Evolutionary conservation across 2,888 invertebrate genomes (phyloP), one percentile per base, ranked within the genome.

Genomic region (Gryllus longicercus): DNA sequence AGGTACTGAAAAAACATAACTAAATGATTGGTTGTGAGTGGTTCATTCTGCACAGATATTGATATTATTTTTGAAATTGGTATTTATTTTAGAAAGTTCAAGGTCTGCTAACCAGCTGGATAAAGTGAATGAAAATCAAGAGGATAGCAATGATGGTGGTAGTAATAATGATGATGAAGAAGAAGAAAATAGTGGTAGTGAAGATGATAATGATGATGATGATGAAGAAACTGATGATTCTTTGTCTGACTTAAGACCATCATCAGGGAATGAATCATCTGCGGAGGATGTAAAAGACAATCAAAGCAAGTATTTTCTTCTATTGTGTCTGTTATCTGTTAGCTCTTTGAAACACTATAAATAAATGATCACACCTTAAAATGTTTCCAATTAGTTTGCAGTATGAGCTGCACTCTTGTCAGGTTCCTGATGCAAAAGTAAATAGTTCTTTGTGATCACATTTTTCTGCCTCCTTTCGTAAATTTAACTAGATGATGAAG

Each of bases 231-330:
- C 86, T 82, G 87, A 88, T 84, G 84, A 87, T 63, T 63, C 63
- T 85, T 86, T 89, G 16, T 87, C 88, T 18, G 91, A 90, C 85
- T 85, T 90, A n/a, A 89, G 87, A 63, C 38, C 38, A 8, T 38
- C 38, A 38, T 38, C 38, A 38, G 38, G 38, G 82, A 88, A 88
- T 51, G 88, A 49, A 51, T 23, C 50, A 16, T 83, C 80, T 79
- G 79, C 78, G 77, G 78, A 74, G 38, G 79, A 82, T 77, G 79
- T 50, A 38, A 78, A n/a, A 75, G 82, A 80, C 80, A 74, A 75
- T 21, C 81, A 82, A 75, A 81, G 81, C 82, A 80, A 83, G 83
- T 81, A 83, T 11, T 79, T 82, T 78, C 84, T 75, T 78, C 77
- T 75, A 75, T n/a, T 23, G 50, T 63, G 21, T 25, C 25, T 25